A percentile compares a stretch with the other conserved stretches of the same genome.
Evolutionary conservation across 2,888 invertebrate species (phyloP).

Genomic region (Lycia hirtaria): DNA sequence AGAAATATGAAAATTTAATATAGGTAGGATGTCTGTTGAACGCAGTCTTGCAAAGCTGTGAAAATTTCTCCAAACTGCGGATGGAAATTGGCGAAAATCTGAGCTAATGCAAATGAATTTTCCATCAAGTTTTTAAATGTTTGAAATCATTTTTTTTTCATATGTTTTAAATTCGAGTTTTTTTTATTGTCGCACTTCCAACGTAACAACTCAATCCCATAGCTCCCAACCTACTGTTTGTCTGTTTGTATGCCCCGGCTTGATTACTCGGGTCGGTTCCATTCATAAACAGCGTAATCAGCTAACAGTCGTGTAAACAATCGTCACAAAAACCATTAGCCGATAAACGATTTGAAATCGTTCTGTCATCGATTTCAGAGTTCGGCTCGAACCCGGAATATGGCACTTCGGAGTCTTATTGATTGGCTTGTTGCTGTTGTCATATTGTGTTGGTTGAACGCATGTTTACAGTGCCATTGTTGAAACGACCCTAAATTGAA

Average conservation of each 20-base stretch:
- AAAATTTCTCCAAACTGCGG: too few species aligned
- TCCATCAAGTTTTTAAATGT: background rate
- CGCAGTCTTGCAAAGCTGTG: too few species aligned
- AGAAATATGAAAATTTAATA: too few species aligned
- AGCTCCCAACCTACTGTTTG: slow-evolving; percentile 17
- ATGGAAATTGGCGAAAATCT: too few species aligned
- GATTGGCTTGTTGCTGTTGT: slow-evolving; percentile 14
- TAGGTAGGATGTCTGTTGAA: too few species aligned
- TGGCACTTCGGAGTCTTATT: slow-evolving; percentile 16
- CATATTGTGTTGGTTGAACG: slow-evolving; percentile 3
- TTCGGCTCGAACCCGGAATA: slow-evolving; percentile 15
- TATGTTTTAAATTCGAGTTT: too few species aligned
- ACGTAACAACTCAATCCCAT: background rate
- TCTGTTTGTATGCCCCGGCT: slow-evolving; percentile 39
- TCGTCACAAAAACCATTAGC: slow-evolving; percentile 54
- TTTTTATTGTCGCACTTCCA: too few species aligned
- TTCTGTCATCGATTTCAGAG: slow-evolving; percentile 45
- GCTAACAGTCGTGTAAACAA: slow-evolving; percentile 50
- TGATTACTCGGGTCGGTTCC: slow-evolving; percentile 41
- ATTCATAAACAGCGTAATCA: slow-evolving; percentile 48
- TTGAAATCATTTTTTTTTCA: too few species aligned
- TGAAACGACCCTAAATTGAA: background rate
- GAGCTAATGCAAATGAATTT: too few species aligned
- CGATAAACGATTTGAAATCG: slow-evolving; percentile 46
- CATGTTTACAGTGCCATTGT: background rate